These are phyloP conservation scores for Linepithema humile DNA, from an alignment of 1,140 invertebrate genomes.

Conservation along the genomic window DNA sequence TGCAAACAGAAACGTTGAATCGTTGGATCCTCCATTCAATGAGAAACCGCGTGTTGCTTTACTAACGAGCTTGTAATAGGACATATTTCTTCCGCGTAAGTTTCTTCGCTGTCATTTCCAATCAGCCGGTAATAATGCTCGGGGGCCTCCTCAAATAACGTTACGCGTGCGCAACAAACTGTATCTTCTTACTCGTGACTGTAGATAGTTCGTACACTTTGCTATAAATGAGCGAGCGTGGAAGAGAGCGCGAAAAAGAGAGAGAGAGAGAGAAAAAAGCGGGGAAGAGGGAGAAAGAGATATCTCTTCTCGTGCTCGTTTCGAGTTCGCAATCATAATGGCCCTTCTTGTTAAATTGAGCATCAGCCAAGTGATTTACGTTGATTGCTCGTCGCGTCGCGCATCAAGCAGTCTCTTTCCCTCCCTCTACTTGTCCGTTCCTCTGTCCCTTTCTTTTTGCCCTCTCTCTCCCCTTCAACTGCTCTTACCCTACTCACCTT, in stretches of 20 bases:
- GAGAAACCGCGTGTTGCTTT: not conserved
- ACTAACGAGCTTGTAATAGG: constrained; percentile 34
- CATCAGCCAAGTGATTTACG: constrained; percentile 84
- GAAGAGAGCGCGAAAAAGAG: too few species aligned
- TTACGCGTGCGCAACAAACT: constrained; percentile 41
- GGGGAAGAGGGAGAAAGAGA: constrained; percentile 5
- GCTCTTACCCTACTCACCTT: constrained; percentile 20
- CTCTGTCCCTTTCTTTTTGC: not conserved
- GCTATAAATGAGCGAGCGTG: constrained; percentile 36
- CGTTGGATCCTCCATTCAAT: too few species aligned
- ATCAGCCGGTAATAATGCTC: constrained; percentile 41
- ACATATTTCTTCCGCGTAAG: constrained; percentile 44
- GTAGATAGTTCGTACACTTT: constrained; percentile 24
- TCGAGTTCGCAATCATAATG: constrained; percentile 81
- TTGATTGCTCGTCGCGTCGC: constrained; percentile 82
- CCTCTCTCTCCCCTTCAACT: not conserved
- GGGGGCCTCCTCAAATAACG: constrained; percentile 32
- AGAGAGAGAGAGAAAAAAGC: constrained; percentile 9
- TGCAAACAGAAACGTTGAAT: not conserved
- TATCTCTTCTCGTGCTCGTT: constrained; percentile 69
- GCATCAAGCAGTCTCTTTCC: constrained; percentile 45
- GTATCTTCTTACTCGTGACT: constrained; percentile 28
- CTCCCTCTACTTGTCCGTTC: constrained; percentile 15
- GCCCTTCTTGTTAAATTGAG: constrained; percentile 84
- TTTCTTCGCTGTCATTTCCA: constrained; percentile 44